Percentiles rank a stretch among this genome's conserved stretches.
These are phyloP conservation scores for Pogonus chalceus DNA, from an alignment of 1,140 invertebrate species.

Conservation along the genomic window DNA sequence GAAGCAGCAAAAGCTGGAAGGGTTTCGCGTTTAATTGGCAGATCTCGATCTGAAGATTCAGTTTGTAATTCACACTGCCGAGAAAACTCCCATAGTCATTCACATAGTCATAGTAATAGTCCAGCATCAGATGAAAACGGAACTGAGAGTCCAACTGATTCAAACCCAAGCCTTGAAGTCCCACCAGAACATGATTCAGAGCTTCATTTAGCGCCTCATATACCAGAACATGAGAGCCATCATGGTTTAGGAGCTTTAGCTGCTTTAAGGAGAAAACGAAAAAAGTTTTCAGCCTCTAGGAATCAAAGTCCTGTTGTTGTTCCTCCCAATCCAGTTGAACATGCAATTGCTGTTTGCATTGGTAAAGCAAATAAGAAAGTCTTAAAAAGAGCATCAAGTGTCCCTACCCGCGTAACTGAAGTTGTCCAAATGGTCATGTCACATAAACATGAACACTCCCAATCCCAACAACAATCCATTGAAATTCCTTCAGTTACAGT, in stretches of 20 bases:
- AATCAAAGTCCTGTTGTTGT: constrained; percentile 49
- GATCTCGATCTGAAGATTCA: constrained; percentile 70
- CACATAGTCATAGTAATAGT: constrained; percentile 34
- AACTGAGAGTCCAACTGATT: constrained; percentile 30
- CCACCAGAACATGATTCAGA: constrained; percentile 10
- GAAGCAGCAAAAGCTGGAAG: constrained; percentile 72
- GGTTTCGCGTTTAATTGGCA: constrained; percentile 63
- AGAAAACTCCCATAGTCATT: constrained; percentile 34
- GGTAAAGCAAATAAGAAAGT: constrained; percentile 30
- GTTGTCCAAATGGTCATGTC: constrained; percentile 28
- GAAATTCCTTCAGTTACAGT: constrained; percentile 27
- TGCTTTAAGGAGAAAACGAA: constrained; percentile 61
- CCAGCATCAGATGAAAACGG: constrained; percentile 34
- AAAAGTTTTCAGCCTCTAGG: constrained; percentile 67
- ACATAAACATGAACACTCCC: constrained; percentile 37
- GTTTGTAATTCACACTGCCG: constrained; percentile 58
- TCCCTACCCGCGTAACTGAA: constrained; percentile 44
- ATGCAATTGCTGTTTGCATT: constrained; percentile 21
- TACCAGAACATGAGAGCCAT: neutral
- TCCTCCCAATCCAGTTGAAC: constrained; percentile 29
- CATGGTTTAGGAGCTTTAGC: constrained; percentile 43
- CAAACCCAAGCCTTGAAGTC: constrained; percentile 37
- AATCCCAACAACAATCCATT: constrained; percentile 39
- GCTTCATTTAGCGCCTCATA: too few species aligned
- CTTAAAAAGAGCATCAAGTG: constrained; percentile 50